A percentile compares a stretch with the other conserved stretches of the same genome.
These are phyloP conservation scores for Euphydryas editha DNA, from an alignment of 2,888 invertebrate genomes.

Conservation along the genomic window DNA sequence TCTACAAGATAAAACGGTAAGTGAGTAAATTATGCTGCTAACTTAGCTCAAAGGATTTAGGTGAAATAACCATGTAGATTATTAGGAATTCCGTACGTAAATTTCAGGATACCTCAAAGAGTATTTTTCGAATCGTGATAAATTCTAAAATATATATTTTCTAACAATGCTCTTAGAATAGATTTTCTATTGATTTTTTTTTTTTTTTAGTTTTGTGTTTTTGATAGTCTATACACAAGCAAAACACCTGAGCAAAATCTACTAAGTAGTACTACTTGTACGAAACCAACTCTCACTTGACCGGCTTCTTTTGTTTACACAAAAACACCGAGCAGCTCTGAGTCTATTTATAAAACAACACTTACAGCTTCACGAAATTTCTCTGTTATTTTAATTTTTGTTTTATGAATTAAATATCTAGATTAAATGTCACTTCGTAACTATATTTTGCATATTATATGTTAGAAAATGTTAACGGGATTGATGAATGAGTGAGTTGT, in stretches of 20 bases:
- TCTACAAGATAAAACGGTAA: constrained; percentile 90
- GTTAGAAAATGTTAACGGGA: no score
- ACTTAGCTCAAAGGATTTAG: neutral
- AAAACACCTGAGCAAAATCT: constrained; percentile 14
- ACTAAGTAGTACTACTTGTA: constrained; percentile 24
- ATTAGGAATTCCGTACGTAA: neutral
- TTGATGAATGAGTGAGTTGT: no score
- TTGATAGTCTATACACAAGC: constrained; percentile 12
- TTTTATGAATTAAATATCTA: neutral
- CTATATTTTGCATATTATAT: no score
- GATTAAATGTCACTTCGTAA: neutral
- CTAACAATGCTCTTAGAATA: neutral
- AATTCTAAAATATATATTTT: neutral
- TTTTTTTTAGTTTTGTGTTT: neutral
- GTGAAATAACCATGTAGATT: neutral
- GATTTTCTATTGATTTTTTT: neutral
- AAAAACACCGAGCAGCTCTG: constrained; percentile 6
- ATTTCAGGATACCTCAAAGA: constrained; percentile 7
- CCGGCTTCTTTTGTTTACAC: constrained; percentile 34
- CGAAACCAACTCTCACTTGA: constrained; percentile 31
- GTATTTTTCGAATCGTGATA: neutral
- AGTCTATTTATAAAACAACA: constrained; percentile 36
- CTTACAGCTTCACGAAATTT: constrained; percentile 12
- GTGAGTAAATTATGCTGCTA: constrained; percentile 47
- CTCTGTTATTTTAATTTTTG: constrained; percentile 9